Conservation (phyloP, 2,797 vertebrate genomes). For the Tinamus major region DNA sequence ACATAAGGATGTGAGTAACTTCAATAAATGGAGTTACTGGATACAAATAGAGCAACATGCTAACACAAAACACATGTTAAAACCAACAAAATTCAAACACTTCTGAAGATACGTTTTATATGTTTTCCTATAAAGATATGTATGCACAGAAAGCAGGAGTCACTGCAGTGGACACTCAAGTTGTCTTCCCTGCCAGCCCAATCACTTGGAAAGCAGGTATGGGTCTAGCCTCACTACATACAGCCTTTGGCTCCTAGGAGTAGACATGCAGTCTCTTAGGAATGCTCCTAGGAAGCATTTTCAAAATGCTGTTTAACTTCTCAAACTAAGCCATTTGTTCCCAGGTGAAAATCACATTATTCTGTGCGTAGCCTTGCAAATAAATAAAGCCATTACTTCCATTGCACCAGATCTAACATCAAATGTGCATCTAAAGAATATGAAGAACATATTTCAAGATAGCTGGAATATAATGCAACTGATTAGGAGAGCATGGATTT, state of each 20-base stretch:
- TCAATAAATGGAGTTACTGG: neutral
- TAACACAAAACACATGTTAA: neutral
- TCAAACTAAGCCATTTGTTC: neutral
- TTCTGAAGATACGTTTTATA: neutral
- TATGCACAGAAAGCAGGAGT: neutral
- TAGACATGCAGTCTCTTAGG: too few species aligned
- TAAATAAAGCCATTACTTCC: too few species aligned
- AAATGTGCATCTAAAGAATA: neutral
- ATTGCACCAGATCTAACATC: neutral
- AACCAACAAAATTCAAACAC: neutral
- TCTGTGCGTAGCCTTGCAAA: neutral
- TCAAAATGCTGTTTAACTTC: neutral
- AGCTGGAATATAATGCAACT: neutral
- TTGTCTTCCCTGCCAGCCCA: neutral
- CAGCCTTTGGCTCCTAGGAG: neutral
- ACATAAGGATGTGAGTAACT: neutral
- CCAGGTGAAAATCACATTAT: neutral
- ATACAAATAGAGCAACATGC: neutral
- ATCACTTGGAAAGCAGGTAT: neutral
- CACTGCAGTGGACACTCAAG: neutral
- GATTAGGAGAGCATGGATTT: rapidly evolving
- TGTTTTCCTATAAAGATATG: too few species aligned
- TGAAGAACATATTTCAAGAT: neutral
- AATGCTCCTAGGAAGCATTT: rapidly evolving
- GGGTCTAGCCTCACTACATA: neutral